Evolutionary conservation across 1,140 invertebrate species (phyloP), one percentile per base, ranked within the genome.

Genomic region (Campoletis sonorensis): DNA sequence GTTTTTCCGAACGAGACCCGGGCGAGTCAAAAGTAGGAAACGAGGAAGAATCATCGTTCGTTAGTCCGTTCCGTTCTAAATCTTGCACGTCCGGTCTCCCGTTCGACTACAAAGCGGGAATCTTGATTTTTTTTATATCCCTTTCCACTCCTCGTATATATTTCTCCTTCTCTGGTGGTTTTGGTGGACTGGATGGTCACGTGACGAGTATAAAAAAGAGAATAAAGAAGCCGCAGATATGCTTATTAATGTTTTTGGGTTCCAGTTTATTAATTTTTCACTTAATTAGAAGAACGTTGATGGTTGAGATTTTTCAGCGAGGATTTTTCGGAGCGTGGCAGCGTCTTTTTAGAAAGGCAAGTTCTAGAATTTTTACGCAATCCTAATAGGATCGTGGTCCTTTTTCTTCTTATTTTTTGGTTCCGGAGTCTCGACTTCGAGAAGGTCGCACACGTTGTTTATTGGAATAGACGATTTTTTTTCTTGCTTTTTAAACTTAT

Each of bases 51-150:
- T 51, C 72, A 49, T 49, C 45, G 72, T 75, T 75, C 72, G 72
- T 75, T 75, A 51, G 72, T 54, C 51, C 72, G 72, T 75, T 75
- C 72, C 72, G 72, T 75, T 75, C 72, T 75, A 33, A 75, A 75
- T 75, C 45, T 11, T 16, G 15, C 2, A 75, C 72, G 72, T 75
- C 72, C 72, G 72, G 72, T 51, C 45, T 54, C 40, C 70, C n/a
- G 23, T 13, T 23, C 8, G 1, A 27, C 37, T 8, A 23, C 70
- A 26, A 37, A 70, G 10, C 68, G 70, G 21, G 21, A 45, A 72
- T 72, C 70, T 72, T 72, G 37, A 72, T 72, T 45, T 21, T 72
- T 72, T 49, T 49, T 45, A 23, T 72, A 21, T 70, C 13, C 68
- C 11, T 1, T 13, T n/a, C 26, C 27, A 7, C 27, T 68, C 27